Percentiles rank a stretch among this genome's conserved stretches.
phyloP scores from a whole-genome alignment of 1,140 invertebrate genomes.

The Polyergus mexicanus region DNA sequence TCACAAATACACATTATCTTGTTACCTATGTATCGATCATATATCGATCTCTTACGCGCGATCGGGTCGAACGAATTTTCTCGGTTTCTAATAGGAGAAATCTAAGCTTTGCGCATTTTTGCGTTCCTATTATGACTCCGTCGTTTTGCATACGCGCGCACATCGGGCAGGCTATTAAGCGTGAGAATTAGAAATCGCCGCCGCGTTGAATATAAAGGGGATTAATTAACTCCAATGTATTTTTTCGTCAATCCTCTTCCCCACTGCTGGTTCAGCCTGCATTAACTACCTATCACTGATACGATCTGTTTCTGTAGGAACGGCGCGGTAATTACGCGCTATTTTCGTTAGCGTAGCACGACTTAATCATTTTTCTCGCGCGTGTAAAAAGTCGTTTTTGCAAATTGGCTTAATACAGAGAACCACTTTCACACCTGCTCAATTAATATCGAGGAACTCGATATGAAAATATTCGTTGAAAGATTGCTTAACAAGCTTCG shows the following conservation, averaged over 20 bases:
- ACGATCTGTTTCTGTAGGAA: constrained; percentile 68
- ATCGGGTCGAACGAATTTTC: constrained; percentile 46
- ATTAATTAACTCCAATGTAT: constrained; percentile 72
- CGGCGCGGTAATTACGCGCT: constrained; percentile 56
- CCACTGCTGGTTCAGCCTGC: constrained; percentile 38
- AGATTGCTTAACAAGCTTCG: neutral
- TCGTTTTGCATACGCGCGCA: constrained; percentile 70
- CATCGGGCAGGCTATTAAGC: constrained; percentile 62
- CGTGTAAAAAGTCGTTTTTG: constrained; percentile 16
- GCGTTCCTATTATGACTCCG: constrained; percentile 49
- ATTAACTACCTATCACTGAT: constrained; percentile 76
- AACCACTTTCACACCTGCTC: constrained; percentile 40
- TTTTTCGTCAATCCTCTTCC: constrained; percentile 58
- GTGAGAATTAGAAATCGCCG: constrained; percentile 75
- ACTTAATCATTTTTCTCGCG: constrained; percentile 58
- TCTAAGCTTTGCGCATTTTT: constrained; percentile 62
- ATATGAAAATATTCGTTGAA: constrained; percentile 1
- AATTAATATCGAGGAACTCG: constrained; percentile 31
- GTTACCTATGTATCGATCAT: neutral
- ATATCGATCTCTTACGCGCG: neutral
- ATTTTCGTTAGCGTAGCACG: constrained; percentile 54
- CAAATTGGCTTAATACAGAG: constrained; percentile 45
- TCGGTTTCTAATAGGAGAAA: constrained; percentile 64
- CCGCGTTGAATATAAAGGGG: constrained; percentile 67
- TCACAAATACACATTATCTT: constrained; percentile 5